Evolutionary conservation across 2,888 invertebrate species (phyloP), one percentile per base, ranked within the genome.

Genomic region (Cosmopolites sordidus): DNA sequence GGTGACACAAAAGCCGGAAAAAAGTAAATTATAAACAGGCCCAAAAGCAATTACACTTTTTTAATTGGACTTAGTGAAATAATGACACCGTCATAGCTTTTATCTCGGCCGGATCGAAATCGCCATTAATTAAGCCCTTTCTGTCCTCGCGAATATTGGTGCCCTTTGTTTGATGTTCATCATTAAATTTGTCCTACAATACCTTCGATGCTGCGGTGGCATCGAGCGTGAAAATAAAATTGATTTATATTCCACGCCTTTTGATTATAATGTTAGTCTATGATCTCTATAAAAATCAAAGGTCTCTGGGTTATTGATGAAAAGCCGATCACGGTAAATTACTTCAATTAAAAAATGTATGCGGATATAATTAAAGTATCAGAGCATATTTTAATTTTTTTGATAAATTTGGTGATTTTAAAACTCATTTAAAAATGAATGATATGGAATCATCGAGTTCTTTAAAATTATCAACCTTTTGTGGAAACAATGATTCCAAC

Each of bases 61-160:
- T 50, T 50, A 50, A 50, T 43, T 50, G 50, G 38, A 14, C 37
- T 30, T 50, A 44, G 39, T 44, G 30, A 45, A 44, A 51, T 40
- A 44, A 44, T 39, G 50, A 33, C 50, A 43, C 44, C 50, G 38
- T 38, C 44, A 33, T 33, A 30, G 51, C 41, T 41, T 51, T 51
- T 46, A 37, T 51, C 45, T 46, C 41, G 16, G 16, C 41, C 51
- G 39, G 43, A 39, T 50, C 43, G 17, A 43, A 38, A 22, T 39
- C 44, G 40, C 22, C 40, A 51, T 45, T 51, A 51, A 51, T 51
- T 51, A 51, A 51, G 45, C 45, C 33, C 51, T 42, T 51, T 44
- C 44, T 50, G 50, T 44, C 16, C 29, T 43, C 30, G 50, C 39
- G 43, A 12, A 44, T 29, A 50, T 22, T 33, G 16, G 33, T 33